phyloP scores from a whole-genome alignment of 2,888 invertebrate genomes.

The Hydraecia micacea region DNA sequence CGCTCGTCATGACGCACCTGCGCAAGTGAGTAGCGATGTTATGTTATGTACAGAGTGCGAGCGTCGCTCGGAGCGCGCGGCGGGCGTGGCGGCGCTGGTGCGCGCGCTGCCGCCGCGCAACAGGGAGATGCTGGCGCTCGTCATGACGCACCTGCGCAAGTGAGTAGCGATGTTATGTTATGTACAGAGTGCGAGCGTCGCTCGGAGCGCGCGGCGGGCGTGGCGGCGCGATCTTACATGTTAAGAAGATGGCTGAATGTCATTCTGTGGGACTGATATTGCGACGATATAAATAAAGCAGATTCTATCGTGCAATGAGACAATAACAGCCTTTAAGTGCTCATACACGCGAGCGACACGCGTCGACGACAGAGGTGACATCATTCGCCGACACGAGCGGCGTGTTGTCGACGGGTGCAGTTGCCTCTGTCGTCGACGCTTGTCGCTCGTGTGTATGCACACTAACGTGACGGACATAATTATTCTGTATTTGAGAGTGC shows the following conservation, averaged over 20 bases:
- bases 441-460: no score
- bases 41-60: slow-evolving; percentile 73
- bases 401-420: no score
- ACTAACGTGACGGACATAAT: not conserved
- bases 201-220: slow-evolving; percentile 47
- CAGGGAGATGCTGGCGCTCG: slow-evolving; percentile 95
- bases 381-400: no score
- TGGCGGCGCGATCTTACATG: slow-evolving; percentile 30
- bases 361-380: no score
- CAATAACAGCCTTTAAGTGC: no score
- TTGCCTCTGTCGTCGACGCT: no score
- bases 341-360: no score
- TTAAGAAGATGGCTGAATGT: not conserved
- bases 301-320: not conserved
- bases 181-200: slow-evolving; percentile 76
- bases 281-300: not conserved
- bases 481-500: not conserved
- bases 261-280: not conserved
- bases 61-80: slow-evolving; percentile 61
- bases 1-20: slow-evolving; percentile 96
- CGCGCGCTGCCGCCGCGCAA: slow-evolving; percentile 96
- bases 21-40: slow-evolving; percentile 91
- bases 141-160: slow-evolving; percentile 97
- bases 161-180: slow-evolving; percentile 75
- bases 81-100: slow-evolving; percentile 87